Evolutionary conservation across 2,888 invertebrate genomes (phyloP), one percentile per base, ranked within the genome.

Genomic region (Entomobrya multifasciata): DNA sequence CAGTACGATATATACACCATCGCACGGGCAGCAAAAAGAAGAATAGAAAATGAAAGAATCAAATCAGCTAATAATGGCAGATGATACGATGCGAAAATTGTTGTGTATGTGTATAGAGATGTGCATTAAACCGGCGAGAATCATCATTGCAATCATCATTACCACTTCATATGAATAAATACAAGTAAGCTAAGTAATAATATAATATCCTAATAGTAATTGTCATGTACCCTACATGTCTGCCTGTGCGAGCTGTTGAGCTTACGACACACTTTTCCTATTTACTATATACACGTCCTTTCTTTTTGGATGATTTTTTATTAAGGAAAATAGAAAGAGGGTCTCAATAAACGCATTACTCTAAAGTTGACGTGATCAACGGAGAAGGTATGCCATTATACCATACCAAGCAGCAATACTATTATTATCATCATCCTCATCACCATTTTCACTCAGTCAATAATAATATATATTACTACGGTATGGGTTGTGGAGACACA

Each of bases 51-150:
- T 17, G 36, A 67, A 70, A 81, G 81, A 82, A 72, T 74, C 82
- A 74, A 82, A 82, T 82, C 74, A 82, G 82, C 82, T 82, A 82
- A 82, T 82, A 82, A 82, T 82, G 74, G 82, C 49, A 36, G 82
- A 82, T 82, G 72, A 74, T 74, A 82, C 74, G 82, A 82, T 74
- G 74, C 62, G 60, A 60, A 82, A 36, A 82, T 74, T 82, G 82
- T 82, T 82, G 82, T n/a, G 60, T 80, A 52, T 55, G 41, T 67
- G 62, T 67, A 67, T 62, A 36, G 36, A 74, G 65, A 80, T 80
- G 67, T 67, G 65, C 67, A 80, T 74, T 74, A 74, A 74, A 74
- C 74, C 74, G 74, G 52, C 52, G 74, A 74, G 74, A 74, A 74
- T 74, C 74, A 44, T 74, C 30, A 52, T 74, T 22, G 27, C 27